Percentiles rank a stretch among this genome's conserved stretches.
Evolutionary conservation across 2,888 invertebrate genomes (phyloP).

Genomic region (Podotricha telesiphe): DNA sequence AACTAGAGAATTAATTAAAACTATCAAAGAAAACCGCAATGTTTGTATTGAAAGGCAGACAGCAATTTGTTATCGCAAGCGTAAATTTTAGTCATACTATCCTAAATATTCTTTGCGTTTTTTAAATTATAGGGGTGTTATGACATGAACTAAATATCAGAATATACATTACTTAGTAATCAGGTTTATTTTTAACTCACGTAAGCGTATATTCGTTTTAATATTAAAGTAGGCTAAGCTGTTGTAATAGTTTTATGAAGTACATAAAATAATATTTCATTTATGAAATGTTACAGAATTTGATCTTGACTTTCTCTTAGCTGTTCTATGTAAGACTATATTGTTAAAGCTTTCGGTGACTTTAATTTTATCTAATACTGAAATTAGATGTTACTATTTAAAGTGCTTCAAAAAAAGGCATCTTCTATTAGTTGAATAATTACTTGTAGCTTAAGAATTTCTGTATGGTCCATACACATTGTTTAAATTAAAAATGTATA

Average conservation of each 20-base stretch:
- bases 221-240: background rate
- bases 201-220: background rate
- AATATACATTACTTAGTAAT: background rate
- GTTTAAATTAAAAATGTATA: too few relatives aligned
- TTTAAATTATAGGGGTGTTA: constrained; percentile 18
- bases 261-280: background rate
- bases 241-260: background rate
- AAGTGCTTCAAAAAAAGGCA: too few relatives aligned
- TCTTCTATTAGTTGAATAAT: too few relatives aligned
- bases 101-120: constrained; percentile 18
- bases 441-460: too few relatives aligned
- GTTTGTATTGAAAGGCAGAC: constrained; percentile 5
- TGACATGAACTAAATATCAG: constrained; percentile 15
- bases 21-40: constrained; percentile 17
- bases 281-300: too few relatives aligned
- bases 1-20: background rate
- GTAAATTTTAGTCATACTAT: background rate
- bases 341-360: too few relatives aligned
- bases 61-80: constrained; percentile 11
- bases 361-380: too few relatives aligned
- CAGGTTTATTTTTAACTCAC: background rate
- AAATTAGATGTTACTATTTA: too few relatives aligned
- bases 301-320: background rate
- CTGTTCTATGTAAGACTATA: too few relatives aligned
- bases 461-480: too few relatives aligned